Percentiles rank a stretch among this genome's conserved stretches.
phyloP scores from a whole-genome alignment of 2,888 invertebrate genomes.

The Spilosoma lubricipeda region DNA sequence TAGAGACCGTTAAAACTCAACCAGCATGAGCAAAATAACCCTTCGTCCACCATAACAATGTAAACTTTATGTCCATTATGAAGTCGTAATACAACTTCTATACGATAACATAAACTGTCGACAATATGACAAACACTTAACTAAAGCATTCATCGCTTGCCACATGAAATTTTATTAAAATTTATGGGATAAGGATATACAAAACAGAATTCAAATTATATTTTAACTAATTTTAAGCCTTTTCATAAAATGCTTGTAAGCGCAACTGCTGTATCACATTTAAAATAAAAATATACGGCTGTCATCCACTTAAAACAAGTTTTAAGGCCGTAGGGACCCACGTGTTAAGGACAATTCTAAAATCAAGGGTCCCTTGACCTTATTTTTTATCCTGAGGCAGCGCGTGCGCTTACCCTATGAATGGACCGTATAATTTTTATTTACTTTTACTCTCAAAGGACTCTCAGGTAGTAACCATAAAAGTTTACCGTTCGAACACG shows the following conservation, averaged over 20 bases:
- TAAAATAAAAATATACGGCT: conserved; percentile 10
- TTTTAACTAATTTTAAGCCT: no score
- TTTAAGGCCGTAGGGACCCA: conserved; percentile 42
- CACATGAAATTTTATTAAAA: background rate
- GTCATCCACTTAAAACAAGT: conserved; percentile 34
- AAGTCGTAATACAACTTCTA: conserved; percentile 24
- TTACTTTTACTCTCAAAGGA: conserved; percentile 80
- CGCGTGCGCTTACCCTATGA: conserved; percentile 70
- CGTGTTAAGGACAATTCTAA: conserved; percentile 55
- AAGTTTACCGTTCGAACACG: conserved; percentile 70
- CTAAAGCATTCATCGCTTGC: conserved; percentile 24
- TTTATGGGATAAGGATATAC: background rate
- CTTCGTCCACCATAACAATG: conserved; percentile 26
- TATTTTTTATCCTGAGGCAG: conserved; percentile 59
- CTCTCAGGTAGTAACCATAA: conserved; percentile 64
- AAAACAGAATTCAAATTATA: background rate
- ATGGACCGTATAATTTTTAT: conserved; percentile 82
- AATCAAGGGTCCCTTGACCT: conserved; percentile 57
- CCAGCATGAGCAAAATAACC: conserved; percentile 37
- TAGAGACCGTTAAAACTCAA: conserved; percentile 36
- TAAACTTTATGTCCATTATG: conserved; percentile 36
- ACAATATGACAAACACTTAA: conserved; percentile 20
- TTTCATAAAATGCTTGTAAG: background rate
- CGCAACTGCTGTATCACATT: conserved; percentile 22
- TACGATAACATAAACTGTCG: conserved; percentile 27